phyloP scores from a whole-genome alignment of 2,113 vertebrate genomes.

The Tragelaphus imberbis region DNA sequence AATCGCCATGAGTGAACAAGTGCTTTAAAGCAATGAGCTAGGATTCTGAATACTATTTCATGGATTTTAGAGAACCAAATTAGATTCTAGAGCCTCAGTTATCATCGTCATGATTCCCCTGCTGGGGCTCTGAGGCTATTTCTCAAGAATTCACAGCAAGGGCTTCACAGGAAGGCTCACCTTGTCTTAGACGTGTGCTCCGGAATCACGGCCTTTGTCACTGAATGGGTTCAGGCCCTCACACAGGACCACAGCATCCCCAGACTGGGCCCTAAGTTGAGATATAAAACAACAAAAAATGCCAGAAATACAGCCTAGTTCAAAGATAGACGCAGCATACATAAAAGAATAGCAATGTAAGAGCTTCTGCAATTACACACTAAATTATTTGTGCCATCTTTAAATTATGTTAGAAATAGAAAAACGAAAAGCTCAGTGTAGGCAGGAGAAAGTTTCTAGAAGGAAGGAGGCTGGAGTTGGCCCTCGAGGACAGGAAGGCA shows the following conservation, averaged over 20 bases:
- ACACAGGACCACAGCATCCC: not conserved
- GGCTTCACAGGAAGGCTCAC: rapidly evolving
- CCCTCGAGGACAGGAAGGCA: not conserved
- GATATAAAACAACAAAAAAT: not conserved
- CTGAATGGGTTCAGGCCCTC: not conserved
- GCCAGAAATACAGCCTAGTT: not conserved
- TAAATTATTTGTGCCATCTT: not conserved
- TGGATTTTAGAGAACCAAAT: not conserved
- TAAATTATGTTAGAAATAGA: not conserved
- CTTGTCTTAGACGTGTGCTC: rapidly evolving
- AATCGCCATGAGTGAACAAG: not conserved
- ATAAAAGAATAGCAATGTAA: rapidly evolving
- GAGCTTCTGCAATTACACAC: not conserved
- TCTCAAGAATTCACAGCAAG: not conserved
- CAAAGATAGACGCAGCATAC: not conserved
- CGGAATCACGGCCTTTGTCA: not conserved
- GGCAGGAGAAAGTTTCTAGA: not conserved
- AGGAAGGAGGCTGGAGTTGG: not conserved
- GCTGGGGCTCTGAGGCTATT: not conserved
- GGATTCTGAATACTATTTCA: not conserved
- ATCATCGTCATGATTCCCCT: not conserved
- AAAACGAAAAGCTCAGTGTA: not conserved
- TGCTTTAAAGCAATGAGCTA: not conserved
- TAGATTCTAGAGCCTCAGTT: not conserved
- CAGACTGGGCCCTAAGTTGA: not conserved